Evolutionary conservation across 2,888 invertebrate species (phyloP).

Genomic region (Parascotia fuliginaria): DNA sequence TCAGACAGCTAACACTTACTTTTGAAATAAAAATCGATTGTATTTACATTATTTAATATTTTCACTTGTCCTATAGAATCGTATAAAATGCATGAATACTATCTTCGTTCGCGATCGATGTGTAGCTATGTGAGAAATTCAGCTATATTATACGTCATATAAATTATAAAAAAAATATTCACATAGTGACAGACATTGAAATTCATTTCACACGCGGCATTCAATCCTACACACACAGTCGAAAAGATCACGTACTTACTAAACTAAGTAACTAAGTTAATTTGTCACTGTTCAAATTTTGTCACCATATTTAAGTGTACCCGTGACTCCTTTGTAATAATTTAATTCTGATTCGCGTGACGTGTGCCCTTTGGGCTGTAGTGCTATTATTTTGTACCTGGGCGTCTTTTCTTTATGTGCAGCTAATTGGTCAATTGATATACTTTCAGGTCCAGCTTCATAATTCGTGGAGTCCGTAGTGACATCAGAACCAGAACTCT

Average conservation of each 20-base stretch:
- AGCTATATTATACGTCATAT: slow-evolving; percentile 55
- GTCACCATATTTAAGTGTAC: slow-evolving; percentile 77
- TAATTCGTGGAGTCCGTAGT: slow-evolving; percentile 44
- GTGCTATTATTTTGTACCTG: slow-evolving; percentile 50
- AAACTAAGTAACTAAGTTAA: slow-evolving; percentile 46
- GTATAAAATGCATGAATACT: slow-evolving; percentile 76
- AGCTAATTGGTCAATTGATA: slow-evolving; percentile 33
- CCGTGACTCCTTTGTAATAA: slow-evolving; percentile 47
- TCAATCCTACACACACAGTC: slow-evolving; percentile 46
- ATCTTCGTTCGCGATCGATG: slow-evolving; percentile 58
- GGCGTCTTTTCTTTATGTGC: slow-evolving; percentile 42
- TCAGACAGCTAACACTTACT: too few species aligned
- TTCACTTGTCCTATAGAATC: slow-evolving; percentile 64
- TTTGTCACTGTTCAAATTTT: slow-evolving; percentile 60
- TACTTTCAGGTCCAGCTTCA: slow-evolving; percentile 42
- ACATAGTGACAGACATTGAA: slow-evolving; percentile 46
- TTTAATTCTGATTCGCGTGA: slow-evolving; percentile 36
- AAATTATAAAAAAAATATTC: slow-evolving; percentile 53
- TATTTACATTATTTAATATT: slow-evolving; percentile 51
- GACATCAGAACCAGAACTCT: slow-evolving; percentile 39
- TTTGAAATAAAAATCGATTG: slow-evolving; percentile 23
- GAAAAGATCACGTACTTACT: slow-evolving; percentile 57
- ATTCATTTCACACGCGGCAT: slow-evolving; percentile 49
- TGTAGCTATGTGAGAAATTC: slow-evolving; percentile 51
- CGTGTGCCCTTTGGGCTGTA: slow-evolving; percentile 31